Percentiles rank a stretch among this genome's conserved stretches.
phyloP scores from a whole-genome alignment of 2,797 vertebrate genomes.

The Falco columbarius region DNA sequence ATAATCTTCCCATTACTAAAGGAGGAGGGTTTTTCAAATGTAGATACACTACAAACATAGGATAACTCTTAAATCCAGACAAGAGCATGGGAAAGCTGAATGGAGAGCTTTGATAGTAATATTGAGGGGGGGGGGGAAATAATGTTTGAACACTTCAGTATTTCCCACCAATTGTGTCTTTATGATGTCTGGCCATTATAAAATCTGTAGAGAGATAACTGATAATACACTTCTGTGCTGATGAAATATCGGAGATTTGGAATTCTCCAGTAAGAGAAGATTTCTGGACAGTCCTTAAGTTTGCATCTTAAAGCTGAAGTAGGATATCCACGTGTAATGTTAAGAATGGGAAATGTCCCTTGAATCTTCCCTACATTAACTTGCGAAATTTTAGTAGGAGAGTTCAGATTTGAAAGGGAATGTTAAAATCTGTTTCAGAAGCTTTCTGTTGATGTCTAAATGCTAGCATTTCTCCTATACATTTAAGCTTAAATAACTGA shows the following conservation, averaged over 20 bases:
- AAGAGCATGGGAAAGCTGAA: neutral
- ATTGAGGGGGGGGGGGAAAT: neutral
- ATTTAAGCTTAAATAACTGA: neutral
- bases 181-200: neutral
- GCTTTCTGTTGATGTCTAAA: neutral
- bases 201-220: neutral
- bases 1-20: no score
- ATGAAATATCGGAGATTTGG: fast-evolving
- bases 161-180: neutral
- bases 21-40: neutral
- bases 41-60: no score
- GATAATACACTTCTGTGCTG: fast-evolving
- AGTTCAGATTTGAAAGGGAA: neutral
- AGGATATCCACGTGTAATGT: fast-evolving
- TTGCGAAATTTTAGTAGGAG: fast-evolving
- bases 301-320: neutral
- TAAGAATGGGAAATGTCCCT: neutral
- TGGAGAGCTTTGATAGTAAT: neutral
- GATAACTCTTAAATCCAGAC: neutral
- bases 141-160: fast-evolving
- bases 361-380: fast-evolving
- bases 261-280: neutral
- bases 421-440: neutral
- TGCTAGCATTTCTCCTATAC: neutral
- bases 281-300: neutral